Conservation (phyloP, 2,113 vertebrate genomes). For the Madoqua kirkii region DNA sequence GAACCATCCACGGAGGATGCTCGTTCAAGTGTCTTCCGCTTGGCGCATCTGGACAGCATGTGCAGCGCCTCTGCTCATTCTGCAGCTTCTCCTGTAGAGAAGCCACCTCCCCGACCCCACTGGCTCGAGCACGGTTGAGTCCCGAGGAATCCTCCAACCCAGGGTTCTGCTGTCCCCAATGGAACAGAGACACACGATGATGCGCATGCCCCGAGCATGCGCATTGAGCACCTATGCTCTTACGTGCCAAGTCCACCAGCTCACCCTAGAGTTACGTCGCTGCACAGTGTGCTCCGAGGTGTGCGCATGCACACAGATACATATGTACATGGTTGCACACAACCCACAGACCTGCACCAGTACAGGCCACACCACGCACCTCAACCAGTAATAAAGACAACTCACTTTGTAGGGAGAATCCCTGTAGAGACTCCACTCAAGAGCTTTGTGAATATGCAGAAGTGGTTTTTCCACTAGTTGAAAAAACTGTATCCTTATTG, state of each 20-base stretch:
- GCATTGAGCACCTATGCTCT: not conserved
- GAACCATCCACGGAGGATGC: not conserved
- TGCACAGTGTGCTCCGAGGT: not conserved
- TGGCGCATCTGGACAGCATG: not conserved
- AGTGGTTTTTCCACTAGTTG: not conserved
- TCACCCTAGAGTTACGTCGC: not conserved
- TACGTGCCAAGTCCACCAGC: not conserved
- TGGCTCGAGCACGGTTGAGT: not conserved
- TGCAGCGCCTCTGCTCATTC: not conserved
- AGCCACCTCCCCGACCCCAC: not conserved
- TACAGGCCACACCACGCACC: not conserved
- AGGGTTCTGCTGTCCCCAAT: rapidly evolving
- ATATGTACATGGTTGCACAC: rapidly evolving
- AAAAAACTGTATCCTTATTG: not conserved
- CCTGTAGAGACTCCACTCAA: not conserved
- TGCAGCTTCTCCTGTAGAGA: not conserved
- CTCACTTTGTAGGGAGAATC: not conserved
- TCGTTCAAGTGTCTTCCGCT: not conserved
- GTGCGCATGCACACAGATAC: not conserved
- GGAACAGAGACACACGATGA: not conserved
- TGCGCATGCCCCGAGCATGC: not conserved
- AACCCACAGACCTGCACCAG: too few species aligned
- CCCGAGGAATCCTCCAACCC: not conserved
- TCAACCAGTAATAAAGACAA: not conserved
- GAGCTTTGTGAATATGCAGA: not conserved